Percentiles rank a stretch among this genome's conserved stretches.
These are phyloP conservation scores for Crossoptilon crossoptilon DNA, from an alignment of 2,797 vertebrate genomes.

Conservation along the genomic window DNA sequence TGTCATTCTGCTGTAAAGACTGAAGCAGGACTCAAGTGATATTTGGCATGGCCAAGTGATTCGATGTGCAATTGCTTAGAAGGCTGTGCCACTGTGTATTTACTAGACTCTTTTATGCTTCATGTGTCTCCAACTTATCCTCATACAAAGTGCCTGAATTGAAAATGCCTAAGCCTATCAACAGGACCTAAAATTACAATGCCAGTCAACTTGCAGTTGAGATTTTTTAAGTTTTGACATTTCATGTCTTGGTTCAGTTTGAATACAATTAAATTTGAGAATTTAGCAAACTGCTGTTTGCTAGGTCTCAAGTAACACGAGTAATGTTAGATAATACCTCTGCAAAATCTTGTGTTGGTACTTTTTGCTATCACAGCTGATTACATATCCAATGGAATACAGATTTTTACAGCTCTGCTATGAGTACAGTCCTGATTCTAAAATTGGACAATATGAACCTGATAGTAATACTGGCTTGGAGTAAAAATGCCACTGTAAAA, in stretches of 20 bases:
- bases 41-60: not conserved
- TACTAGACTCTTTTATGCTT: not conserved
- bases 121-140: not conserved
- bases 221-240: not conserved
- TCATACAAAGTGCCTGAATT: not conserved
- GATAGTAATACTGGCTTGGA: not conserved
- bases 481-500: not conserved
- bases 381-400: not conserved
- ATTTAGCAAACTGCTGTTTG: not conserved
- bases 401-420: not conserved
- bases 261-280: slow-evolving; percentile 14
- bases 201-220: not conserved
- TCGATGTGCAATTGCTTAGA: not conserved
- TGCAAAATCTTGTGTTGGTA: not conserved
- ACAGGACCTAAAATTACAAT: not conserved
- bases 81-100: not conserved
- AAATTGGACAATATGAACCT: not conserved
- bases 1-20: not conserved
- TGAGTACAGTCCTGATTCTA: not conserved
- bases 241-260: not conserved
- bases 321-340: not conserved
- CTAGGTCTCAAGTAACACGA: not conserved
- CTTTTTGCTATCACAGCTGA: not conserved
- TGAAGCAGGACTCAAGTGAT: not conserved
- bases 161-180: not conserved